Evolutionary conservation across 2,888 invertebrate species (phyloP).

Genomic region (Pelosia muscerda): DNA sequence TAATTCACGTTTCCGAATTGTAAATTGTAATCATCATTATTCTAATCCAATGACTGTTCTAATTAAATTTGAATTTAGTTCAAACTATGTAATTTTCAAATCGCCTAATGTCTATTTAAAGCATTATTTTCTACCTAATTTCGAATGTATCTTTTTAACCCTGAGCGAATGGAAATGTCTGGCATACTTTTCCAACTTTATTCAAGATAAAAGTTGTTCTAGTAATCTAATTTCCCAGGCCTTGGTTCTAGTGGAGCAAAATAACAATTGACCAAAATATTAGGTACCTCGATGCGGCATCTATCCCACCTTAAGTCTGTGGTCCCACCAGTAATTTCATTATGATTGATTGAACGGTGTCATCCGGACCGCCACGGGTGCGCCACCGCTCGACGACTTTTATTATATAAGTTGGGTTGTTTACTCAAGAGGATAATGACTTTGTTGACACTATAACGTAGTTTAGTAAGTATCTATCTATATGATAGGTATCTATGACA

Average conservation of each 20-base stretch:
- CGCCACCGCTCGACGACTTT: background rate
- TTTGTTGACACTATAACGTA: too few relatives aligned
- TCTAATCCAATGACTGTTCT: background rate
- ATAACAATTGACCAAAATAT: background rate
- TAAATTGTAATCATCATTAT: background rate
- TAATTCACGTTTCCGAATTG: background rate
- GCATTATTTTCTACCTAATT: background rate
- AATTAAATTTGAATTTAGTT: background rate
- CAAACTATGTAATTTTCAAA: background rate
- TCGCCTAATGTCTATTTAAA: too few relatives aligned
- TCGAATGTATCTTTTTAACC: background rate
- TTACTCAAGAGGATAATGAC: background rate
- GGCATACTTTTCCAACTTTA: background rate
- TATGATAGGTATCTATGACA: too few relatives aligned
- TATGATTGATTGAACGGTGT: conserved; percentile 16
- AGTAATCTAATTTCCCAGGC: background rate
- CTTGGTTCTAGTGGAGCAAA: background rate
- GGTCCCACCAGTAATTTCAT: background rate
- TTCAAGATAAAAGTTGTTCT: background rate
- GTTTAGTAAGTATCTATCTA: too few relatives aligned
- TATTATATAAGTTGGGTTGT: background rate
- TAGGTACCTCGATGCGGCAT: background rate
- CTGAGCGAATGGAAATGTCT: background rate
- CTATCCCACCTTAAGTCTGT: background rate
- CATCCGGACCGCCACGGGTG: background rate